Conservation (phyloP, 2,797 vertebrate genomes). For the Mastacembelus armatus region DNA sequence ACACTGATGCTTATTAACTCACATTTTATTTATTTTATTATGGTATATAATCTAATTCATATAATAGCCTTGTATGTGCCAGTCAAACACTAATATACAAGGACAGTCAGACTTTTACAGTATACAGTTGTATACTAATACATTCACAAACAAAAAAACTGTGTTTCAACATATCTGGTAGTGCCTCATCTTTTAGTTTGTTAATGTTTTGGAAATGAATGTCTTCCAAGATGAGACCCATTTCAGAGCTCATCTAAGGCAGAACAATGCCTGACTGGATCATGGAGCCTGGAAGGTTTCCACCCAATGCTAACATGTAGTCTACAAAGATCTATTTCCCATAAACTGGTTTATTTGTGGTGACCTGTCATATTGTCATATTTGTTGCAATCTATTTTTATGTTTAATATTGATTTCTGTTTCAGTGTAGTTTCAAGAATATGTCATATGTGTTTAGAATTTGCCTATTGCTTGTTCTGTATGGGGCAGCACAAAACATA, state of each 20-base stretch:
- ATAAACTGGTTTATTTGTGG: conserved; percentile 24
- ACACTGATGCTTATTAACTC: too few relatives aligned
- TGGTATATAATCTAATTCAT: not conserved
- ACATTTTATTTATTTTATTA: too few relatives aligned
- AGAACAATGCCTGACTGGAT: not conserved
- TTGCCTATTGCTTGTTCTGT: too few relatives aligned
- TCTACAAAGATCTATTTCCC: conserved; percentile 30
- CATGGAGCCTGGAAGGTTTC: not conserved
- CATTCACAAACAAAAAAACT: conserved; percentile 5
- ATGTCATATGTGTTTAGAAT: not conserved
- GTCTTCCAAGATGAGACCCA: not conserved
- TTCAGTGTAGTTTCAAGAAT: not conserved
- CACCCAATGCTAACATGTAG: conserved; percentile 4
- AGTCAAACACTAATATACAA: conserved; percentile 19
- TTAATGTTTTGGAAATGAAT: not conserved
- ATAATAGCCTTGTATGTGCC: not conserved
- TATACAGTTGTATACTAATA: not conserved
- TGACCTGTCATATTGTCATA: not conserved
- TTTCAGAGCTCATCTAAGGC: conserved; percentile 3
- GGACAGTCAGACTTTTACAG: conserved; percentile 23
- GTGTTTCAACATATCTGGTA: not conserved
- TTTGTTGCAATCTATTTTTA: not conserved
- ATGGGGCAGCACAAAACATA: too few relatives aligned
- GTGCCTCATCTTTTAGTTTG: not conserved
- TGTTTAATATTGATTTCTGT: not conserved